Conservation (phyloP, 2,888 invertebrate genomes). For the Morpho achilles region DNA sequence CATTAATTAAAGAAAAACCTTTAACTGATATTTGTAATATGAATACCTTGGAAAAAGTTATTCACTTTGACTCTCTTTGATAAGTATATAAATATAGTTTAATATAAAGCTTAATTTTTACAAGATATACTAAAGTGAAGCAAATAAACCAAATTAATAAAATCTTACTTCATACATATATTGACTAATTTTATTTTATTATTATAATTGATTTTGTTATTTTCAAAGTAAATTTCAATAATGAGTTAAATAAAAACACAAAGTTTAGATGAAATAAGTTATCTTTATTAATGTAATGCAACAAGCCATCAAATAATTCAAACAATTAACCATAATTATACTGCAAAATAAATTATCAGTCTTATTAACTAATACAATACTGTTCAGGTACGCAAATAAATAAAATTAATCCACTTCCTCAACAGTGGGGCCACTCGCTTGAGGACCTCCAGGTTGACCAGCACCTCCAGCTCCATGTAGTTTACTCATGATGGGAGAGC, state of each 20-base stretch:
- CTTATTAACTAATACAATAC: conserved; percentile 27
- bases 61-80: no score
- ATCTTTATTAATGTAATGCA: conserved; percentile 7
- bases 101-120: no score
- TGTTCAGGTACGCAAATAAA: conserved; percentile 4
- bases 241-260: not conserved
- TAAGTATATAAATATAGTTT: no score
- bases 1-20: no score
- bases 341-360: conserved; percentile 35
- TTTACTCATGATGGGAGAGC: conserved; percentile 79
- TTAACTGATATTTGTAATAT: no score
- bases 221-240: conserved; percentile 1
- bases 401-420: conserved; percentile 52
- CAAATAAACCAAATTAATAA: no score
- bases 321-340: conserved; percentile 6
- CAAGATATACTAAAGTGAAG: no score
- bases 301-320: conserved; percentile 15
- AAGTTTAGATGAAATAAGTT: conserved; percentile 5
- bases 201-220: no score
- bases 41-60: no score
- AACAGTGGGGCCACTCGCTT: conserved; percentile 47
- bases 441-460: conserved; percentile 21
- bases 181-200: no score
- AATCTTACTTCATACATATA: no score
- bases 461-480: conserved; percentile 54